Evolutionary conservation across 2,113 vertebrate genomes (phyloP), one percentile per base, ranked within the genome.

Genomic region (Alethe diademata): DNA sequence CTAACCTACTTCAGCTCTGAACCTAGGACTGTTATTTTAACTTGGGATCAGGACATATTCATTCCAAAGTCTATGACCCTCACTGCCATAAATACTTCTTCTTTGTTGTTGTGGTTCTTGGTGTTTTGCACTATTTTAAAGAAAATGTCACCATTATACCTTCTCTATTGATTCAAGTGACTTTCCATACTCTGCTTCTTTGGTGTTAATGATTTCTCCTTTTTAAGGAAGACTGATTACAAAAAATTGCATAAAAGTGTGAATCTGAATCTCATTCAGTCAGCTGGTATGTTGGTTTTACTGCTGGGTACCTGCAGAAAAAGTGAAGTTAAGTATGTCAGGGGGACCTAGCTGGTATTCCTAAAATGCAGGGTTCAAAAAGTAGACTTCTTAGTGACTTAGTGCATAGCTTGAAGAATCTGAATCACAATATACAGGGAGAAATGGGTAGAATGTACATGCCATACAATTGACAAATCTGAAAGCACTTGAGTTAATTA

Each of bases 21-120:
- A 93, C 50, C 84, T 62, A 61, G 62, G 47, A 50, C 87, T 95
- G 88, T 78, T 95, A 88, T 87, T 93, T 87, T 83, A 57, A 93
- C 92, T 91, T 94, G 78, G 81, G 90, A 86, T 94, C 81, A 70
- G 78, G 62, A 79, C 67, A 43, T 33, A 19, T 40, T 85, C 50
- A 62, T 94, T 95, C 94, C 85, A 24, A 85, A 51, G 60, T 73
- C 85, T 85, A 4, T 93, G 93, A 97, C 57, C 29, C 58, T 83
- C 35, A 15, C 66, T 92, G 57, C 81, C 87, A 75, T 85, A 95
- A 95, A 94, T 96, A 95, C 33, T 69, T 18, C 5, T 51, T 86
- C 90, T 74, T 42, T 48, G 62, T 75, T 67, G 35, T 75, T 43
- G 70, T 76, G 66, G 20, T 72, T 78, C 36, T 40, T 61, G 22